Base-by-base conservation (phyloP, 2,113 vertebrate genomes). In the Bettongia penicillata region DNA sequence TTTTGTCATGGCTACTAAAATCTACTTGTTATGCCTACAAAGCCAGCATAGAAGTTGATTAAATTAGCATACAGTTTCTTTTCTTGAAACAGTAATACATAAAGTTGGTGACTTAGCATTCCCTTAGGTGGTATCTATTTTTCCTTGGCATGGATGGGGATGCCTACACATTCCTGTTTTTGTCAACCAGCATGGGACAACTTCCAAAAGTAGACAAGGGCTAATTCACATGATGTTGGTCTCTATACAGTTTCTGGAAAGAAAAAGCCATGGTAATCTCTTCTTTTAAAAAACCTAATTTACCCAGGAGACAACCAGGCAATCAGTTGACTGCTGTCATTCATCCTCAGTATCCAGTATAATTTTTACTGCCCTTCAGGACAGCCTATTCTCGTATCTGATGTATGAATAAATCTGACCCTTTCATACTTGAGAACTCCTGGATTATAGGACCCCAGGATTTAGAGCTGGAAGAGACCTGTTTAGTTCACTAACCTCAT, bases 141-240 rank as follows among this genome's bases (percentile, higher is more conserved):
- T 53, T 55, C 50, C 53, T 93, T 68, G 11, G 89, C 90, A 22
- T 89, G 51, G 31, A 53, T 89, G 91, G 28, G 49, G 3, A n/a
- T 95, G 51, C 9, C 23, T 77, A 37, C 43, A 23, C n/a, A 55
- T 57, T 50, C 89, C 55, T 94, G 92, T 94, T 53, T 91, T 89
- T 94, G 90, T 94, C 5, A 52, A 43, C n/a, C 52, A 57, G 28
- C 53, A 55, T 51, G 28, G 52, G 37, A 53, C 12, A 37, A 61
- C 92, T 94, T 89, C 51, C 52, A 90, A 49, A 92, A 24, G 23
- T 28, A 52, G 16, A 31, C 8, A 43, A 95, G 31, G n/a, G 26
- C 47, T 28, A 96, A 37, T 47, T 93, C 89, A 52, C 68, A 84
- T 84, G 19, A 84, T 84, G 16, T 84, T 84, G 19, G 6, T 43